Percentiles rank a stretch among this genome's conserved stretches.
Evolutionary conservation across 2,113 vertebrate genomes (phyloP).

Genomic region (Grammomys surdaster): DNA sequence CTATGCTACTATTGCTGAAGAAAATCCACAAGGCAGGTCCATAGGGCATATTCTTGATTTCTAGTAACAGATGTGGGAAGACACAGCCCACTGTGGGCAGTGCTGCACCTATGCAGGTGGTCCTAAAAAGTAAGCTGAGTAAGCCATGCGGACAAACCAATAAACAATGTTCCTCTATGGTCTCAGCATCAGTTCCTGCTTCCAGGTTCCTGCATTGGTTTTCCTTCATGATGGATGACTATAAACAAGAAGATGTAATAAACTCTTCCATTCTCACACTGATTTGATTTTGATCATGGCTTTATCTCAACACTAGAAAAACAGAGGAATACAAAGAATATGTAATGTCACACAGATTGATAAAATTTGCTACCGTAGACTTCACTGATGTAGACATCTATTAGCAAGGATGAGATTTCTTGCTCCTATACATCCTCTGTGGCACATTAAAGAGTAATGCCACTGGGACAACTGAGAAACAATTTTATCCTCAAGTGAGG

Average conservation of each 20-base stretch:
- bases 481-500: not conserved
- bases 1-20: not conserved
- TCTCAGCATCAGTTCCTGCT: not conserved
- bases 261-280: not conserved
- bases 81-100: not conserved
- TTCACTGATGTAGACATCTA: not conserved
- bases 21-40: not conserved
- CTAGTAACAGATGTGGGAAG: not conserved
- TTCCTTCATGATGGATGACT: not conserved
- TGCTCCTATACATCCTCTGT: not conserved
- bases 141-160: too few species aligned
- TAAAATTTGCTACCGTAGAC: not conserved
- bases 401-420: not conserved
- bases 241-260: not conserved
- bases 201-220: not conserved
- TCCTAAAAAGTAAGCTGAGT: not conserved
- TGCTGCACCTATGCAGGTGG: not conserved
- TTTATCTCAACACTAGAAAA: not conserved
- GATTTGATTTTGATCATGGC: too few species aligned
- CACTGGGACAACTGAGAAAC: not conserved
- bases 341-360: not conserved
- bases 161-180: not conserved
- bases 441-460: not conserved
- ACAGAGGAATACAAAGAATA: not conserved
- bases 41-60: not conserved